Evolutionary conservation across 2,888 invertebrate genomes (phyloP).

Genomic region (Pteria penguin): DNA sequence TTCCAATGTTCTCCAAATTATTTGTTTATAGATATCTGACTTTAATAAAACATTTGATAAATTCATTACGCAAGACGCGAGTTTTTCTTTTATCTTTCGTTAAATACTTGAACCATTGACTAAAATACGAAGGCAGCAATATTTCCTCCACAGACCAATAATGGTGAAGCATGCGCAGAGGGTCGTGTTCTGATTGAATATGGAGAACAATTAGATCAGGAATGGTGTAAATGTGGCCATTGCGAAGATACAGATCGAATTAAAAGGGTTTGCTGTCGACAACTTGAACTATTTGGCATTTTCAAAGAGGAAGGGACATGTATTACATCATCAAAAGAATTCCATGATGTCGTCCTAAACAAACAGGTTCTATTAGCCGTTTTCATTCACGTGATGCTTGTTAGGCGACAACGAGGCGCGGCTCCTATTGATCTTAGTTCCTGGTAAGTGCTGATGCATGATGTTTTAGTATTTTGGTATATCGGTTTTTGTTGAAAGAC

Average conservation of each 20-base stretch:
- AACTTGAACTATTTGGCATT: conserved; percentile 56
- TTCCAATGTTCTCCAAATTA: too few relatives aligned
- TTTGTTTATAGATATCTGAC: too few relatives aligned
- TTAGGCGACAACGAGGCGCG: conserved; percentile 53
- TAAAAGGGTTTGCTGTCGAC: conserved; percentile 57
- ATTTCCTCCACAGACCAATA: conserved; percentile 60
- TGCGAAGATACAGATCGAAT: conserved; percentile 54
- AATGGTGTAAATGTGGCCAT: conserved; percentile 64
- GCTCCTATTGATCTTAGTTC: conserved; percentile 56
- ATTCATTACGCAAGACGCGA: too few relatives aligned
- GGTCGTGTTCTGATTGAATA: conserved; percentile 57
- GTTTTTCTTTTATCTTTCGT: too few relatives aligned
- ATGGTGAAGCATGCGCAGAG: conserved; percentile 53
- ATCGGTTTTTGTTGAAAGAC: too few relatives aligned
- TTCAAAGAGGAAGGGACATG: conserved; percentile 55
- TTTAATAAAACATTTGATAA: too few relatives aligned
- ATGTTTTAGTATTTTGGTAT: too few relatives aligned
- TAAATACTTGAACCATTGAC: conserved; percentile 43
- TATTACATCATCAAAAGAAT: conserved; percentile 57
- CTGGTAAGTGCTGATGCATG: conserved; percentile 58
- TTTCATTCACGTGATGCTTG: conserved; percentile 63
- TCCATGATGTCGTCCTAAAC: conserved; percentile 60
- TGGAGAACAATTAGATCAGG: conserved; percentile 40
- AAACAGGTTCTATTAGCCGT: conserved; percentile 60
- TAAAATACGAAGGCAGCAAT: conserved; percentile 61